Evolutionary conservation across 2,888 invertebrate species (phyloP).

Genomic region (Criorhina ranunculi): DNA sequence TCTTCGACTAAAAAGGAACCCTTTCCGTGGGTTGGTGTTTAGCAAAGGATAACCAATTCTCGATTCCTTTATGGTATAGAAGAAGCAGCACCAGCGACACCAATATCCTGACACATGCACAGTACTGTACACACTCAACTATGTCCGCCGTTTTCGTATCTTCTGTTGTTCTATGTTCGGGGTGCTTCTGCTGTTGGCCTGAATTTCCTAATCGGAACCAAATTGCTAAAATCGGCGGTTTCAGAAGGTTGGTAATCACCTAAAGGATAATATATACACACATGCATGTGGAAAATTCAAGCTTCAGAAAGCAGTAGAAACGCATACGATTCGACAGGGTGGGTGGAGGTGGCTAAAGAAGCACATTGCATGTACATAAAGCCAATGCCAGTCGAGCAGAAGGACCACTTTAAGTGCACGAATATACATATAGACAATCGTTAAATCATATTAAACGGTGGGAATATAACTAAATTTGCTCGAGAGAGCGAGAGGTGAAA

Average conservation of each 20-base stretch:
- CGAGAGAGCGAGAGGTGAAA: slow-evolving; percentile 63
- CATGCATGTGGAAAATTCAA: slow-evolving; percentile 48
- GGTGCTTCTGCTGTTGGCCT: slow-evolving; percentile 57
- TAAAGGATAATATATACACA: slow-evolving; percentile 57
- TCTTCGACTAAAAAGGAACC: slow-evolving; percentile 78
- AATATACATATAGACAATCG: slow-evolving; percentile 25
- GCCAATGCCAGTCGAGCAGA: slow-evolving; percentile 25
- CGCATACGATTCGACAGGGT: slow-evolving; percentile 66
- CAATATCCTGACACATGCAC: slow-evolving; percentile 63
- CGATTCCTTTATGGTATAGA: slow-evolving; percentile 54
- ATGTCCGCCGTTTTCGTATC: slow-evolving; percentile 22
- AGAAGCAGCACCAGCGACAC: slow-evolving; percentile 52
- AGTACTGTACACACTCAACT: slow-evolving; percentile 37
- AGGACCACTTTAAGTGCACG: slow-evolving; percentile 52
- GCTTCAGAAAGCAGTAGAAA: slow-evolving; percentile 54
- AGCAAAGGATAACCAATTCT: slow-evolving; percentile 67
- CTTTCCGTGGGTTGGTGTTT: slow-evolving; percentile 59
- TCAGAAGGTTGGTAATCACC: slow-evolving; percentile 60
- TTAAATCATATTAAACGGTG: slow-evolving; percentile 66
- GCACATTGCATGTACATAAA: slow-evolving; percentile 8
- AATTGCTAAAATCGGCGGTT: slow-evolving; percentile 60
- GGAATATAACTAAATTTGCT: slow-evolving; percentile 45
- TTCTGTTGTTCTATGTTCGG: slow-evolving; percentile 19
- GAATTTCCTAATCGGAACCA: slow-evolving; percentile 54
- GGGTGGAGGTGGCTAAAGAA: slow-evolving; percentile 6